Conservation (phyloP, 2,113 vertebrate species). For the Mastomys coucha region DNA sequence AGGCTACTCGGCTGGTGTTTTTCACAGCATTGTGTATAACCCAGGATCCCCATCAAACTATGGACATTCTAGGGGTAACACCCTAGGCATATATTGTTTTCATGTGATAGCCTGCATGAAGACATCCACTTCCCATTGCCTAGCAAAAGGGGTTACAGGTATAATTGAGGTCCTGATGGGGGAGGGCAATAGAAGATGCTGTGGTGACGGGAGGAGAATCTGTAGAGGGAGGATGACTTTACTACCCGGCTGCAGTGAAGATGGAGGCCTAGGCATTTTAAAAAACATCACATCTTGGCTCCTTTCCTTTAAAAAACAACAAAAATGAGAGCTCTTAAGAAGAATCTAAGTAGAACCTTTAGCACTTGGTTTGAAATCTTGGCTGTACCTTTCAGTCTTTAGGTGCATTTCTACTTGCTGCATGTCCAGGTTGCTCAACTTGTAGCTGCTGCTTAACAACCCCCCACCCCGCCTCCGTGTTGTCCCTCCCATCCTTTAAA, state of each 20-base stretch:
- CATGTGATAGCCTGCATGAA: neutral
- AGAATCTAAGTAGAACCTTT: neutral
- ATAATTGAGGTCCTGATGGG: neutral
- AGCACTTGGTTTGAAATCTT: neutral
- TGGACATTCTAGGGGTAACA: neutral
- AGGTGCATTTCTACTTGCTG: neutral
- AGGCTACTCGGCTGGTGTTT: neutral
- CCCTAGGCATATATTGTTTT: neutral
- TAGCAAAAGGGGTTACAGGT: neutral
- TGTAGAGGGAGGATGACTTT: neutral
- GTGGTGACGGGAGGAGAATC: neutral
- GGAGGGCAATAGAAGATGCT: neutral
- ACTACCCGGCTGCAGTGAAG: neutral
- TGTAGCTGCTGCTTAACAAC: neutral
- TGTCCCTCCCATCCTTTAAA: neutral
- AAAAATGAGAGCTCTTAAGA: neutral
- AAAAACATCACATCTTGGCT: neutral
- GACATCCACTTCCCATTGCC: neutral
- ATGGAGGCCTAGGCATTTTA: neutral
- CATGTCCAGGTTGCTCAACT: neutral
- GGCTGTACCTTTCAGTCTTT: neutral
- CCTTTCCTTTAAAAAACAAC: neutral
- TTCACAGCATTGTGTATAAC: neutral
- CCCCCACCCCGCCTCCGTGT: neutral
- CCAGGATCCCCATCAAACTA: neutral